Evolutionary conservation across 2,113 vertebrate genomes (phyloP).

Genomic region (Pelodiscus sinensis): DNA sequence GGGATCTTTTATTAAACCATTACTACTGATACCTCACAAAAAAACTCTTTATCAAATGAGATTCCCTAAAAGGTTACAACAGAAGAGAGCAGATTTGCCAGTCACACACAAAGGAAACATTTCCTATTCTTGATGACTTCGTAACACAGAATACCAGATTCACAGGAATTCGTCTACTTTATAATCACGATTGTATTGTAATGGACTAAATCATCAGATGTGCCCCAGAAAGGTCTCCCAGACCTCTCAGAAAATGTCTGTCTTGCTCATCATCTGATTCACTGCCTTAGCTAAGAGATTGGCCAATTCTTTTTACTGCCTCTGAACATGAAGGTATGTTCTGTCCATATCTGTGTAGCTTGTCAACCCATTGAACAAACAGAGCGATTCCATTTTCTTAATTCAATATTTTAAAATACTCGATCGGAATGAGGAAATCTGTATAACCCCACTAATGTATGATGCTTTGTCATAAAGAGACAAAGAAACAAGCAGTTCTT

Average conservation of each 20-base stretch:
- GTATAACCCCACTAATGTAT: accelerated
- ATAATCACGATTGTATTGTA: neutral
- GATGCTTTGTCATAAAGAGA: neutral
- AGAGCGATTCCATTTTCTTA: neutral
- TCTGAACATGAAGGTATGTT: accelerated
- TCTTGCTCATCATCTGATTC: neutral
- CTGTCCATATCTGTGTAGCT: accelerated
- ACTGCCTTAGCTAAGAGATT: neutral
- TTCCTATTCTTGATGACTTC: neutral
- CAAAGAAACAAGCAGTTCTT: neutral
- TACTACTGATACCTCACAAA: neutral
- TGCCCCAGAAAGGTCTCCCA: neutral
- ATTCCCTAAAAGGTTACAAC: neutral
- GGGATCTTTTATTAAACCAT: neutral
- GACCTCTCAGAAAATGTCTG: accelerated
- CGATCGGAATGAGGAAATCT: neutral
- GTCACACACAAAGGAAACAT: neutral
- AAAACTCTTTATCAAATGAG: neutral
- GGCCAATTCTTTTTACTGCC: neutral
- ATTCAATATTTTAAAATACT: neutral
- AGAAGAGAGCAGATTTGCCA: neutral
- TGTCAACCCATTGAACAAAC: neutral
- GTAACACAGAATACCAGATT: accelerated
- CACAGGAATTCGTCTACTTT: neutral
- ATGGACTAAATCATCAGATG: neutral